Evolutionary conservation across 2,888 invertebrate species (phyloP).

Genomic region (Habrosyne pyritoides): DNA sequence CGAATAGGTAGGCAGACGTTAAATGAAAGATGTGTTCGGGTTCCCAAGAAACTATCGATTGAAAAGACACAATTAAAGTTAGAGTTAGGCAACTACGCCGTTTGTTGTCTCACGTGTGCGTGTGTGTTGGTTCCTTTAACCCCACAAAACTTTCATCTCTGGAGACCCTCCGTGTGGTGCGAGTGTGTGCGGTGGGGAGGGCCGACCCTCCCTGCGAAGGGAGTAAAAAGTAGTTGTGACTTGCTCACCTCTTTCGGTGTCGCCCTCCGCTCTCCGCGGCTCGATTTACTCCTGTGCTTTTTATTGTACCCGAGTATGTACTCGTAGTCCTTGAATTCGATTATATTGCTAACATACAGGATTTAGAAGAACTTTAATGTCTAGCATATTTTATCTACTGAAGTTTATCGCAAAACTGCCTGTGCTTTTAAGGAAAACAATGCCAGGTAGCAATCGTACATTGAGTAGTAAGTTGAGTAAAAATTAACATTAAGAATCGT

Average conservation of each 20-base stretch:
- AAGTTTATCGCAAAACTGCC: too few relatives aligned
- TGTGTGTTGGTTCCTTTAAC: slow-evolving; percentile 75
- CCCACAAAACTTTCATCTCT: slow-evolving; percentile 83
- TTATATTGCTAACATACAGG: background rate
- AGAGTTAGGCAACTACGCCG: slow-evolving; percentile 79
- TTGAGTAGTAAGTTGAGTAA: too few relatives aligned
- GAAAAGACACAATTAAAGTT: slow-evolving; percentile 83
- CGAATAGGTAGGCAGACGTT: slow-evolving; percentile 39
- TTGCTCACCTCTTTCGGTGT: slow-evolving; percentile 83
- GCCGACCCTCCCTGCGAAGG: slow-evolving; percentile 70
- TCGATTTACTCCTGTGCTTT: slow-evolving; percentile 59
- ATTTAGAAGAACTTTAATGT: too few relatives aligned
- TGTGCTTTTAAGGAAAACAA: too few relatives aligned
- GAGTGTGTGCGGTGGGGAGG: slow-evolving; percentile 54
- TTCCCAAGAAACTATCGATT: slow-evolving; percentile 74
- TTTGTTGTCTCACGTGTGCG: slow-evolving; percentile 77
- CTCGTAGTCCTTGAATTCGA: slow-evolving; percentile 13
- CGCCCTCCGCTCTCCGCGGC: slow-evolving; percentile 77
- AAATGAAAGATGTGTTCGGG: slow-evolving; percentile 55
- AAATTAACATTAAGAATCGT: too few relatives aligned
- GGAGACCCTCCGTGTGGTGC: slow-evolving; percentile 59
- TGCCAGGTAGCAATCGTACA: too few relatives aligned
- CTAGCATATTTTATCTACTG: too few relatives aligned
- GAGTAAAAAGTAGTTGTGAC: slow-evolving; percentile 82
- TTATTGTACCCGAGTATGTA: slow-evolving; percentile 49